phyloP scores from a whole-genome alignment of 2,113 vertebrate genomes.

The Ctenodactylus gundi region DNA sequence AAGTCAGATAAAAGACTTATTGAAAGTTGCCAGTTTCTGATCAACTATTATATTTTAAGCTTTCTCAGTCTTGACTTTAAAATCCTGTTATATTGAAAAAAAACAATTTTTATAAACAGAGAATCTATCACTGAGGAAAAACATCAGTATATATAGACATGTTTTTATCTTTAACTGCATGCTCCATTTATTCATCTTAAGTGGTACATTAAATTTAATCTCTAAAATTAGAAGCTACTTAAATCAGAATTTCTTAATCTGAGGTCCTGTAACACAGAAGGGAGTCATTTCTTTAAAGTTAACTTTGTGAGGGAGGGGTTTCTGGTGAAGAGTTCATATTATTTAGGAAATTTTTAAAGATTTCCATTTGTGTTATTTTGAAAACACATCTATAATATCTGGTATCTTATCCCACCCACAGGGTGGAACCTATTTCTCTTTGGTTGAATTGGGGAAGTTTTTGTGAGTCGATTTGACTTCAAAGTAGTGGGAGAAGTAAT shows the following conservation, averaged over 20 bases:
- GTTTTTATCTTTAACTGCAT: background rate
- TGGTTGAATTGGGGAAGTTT: background rate
- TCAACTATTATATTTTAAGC: background rate
- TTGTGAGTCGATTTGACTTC: background rate
- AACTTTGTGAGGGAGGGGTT: too few relatives aligned
- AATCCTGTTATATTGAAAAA: background rate
- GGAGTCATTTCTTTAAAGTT: background rate
- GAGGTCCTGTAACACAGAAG: background rate
- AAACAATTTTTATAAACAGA: constrained; percentile 15
- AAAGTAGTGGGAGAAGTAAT: background rate
- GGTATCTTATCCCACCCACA: background rate
- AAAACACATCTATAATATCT: background rate
- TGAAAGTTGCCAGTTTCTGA: background rate
- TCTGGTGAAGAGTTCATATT: background rate
- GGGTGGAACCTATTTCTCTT: too few relatives aligned
- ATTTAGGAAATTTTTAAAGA: background rate
- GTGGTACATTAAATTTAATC: background rate
- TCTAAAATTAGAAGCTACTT: background rate
- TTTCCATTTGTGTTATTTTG: background rate
- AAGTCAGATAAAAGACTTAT: background rate
- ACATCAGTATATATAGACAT: background rate
- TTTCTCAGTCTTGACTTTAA: constrained; percentile 5
- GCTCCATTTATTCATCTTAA: background rate
- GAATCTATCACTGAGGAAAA: background rate
- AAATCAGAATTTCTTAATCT: background rate